Conservation (phyloP, 2,797 vertebrate species). For the Lacerta viridis region DNA sequence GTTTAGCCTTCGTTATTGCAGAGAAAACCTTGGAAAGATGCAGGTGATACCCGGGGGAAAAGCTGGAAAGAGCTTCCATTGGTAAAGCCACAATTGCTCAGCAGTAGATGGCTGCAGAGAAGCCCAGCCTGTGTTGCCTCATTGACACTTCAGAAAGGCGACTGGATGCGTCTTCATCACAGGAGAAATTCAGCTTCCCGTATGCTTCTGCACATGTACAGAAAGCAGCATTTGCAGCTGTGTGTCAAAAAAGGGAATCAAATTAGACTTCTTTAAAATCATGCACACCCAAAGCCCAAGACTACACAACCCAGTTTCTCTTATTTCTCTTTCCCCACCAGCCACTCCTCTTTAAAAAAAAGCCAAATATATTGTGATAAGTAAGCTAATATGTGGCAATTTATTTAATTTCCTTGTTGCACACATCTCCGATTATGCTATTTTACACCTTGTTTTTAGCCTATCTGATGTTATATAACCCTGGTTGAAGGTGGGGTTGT, state of each 20-base stretch:
- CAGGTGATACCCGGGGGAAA: background rate
- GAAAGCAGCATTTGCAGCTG: background rate
- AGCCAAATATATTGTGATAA: background rate
- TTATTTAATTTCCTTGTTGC: slow-evolving; percentile 21
- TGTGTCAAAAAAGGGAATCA: background rate
- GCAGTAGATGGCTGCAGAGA: background rate
- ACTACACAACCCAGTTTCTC: background rate
- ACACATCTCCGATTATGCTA: background rate
- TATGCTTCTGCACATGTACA: background rate
- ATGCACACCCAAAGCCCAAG: background rate
- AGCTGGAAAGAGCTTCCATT: background rate
- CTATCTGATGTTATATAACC: background rate
- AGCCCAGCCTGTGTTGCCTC: background rate
- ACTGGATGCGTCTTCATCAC: too few relatives aligned
- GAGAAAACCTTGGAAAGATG: background rate
- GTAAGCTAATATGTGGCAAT: slow-evolving; percentile 3
- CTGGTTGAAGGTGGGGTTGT: background rate
- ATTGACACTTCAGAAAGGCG: background rate
- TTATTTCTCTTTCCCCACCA: background rate
- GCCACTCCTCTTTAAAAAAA: background rate
- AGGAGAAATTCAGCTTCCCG: background rate
- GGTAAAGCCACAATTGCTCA: background rate
- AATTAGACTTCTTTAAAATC: background rate
- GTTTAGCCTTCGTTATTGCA: background rate
- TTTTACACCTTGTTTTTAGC: slow-evolving; percentile 5